Base-by-base conservation (phyloP, 2,888 invertebrate species). In the Tenthredo scrophulariae region DNA sequence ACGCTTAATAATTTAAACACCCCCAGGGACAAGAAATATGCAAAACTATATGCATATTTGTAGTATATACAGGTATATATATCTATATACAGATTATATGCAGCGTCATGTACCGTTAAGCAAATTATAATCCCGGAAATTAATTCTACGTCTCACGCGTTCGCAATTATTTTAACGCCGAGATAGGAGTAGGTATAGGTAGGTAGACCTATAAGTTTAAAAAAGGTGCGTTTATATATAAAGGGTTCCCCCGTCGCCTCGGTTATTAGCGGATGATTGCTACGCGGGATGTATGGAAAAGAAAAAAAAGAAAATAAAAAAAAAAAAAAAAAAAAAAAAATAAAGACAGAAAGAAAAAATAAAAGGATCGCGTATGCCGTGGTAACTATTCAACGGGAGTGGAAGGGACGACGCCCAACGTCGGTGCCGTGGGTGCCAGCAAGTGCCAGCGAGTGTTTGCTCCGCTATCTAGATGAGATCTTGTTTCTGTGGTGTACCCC, bases 381-480 rank as follows among this genome's bases (percentile, higher is more conserved):
- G 22, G 72, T 74, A 74, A 74, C 72, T 74, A 74, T 74, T 74
- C 72, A 74, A 54, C 50, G 9, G 46, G 77, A 50, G 77, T 77
- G 54, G 46, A 50, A 77, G 54, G 77, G 77, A 80, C 80, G 62
- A 80, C 80, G 80, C 80, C 80, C 62, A 50, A 22, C 58, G 58
- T 33, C 67, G 46, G 65, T 83, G 83, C 83, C 83, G 83, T 89
- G 87, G 89, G 87, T 88, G 89, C 89, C 89, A 90, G 85, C 62
- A 85, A 89, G 90, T 89, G 89, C 89, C 89, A 91, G 89, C 90
- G 90, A 88, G 83, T 89, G 88, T 88, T 86, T 84, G 86, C 86
- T 86, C 90, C 83, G 83, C 86, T 93, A 93, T 93, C 93, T 92
- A 92, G 92, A 93, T 93, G 92, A 93, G 92, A 93, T 93, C 93